Evolutionary conservation across 2,888 invertebrate species (phyloP).

Genomic region (Chrysolina oricalcia): DNA sequence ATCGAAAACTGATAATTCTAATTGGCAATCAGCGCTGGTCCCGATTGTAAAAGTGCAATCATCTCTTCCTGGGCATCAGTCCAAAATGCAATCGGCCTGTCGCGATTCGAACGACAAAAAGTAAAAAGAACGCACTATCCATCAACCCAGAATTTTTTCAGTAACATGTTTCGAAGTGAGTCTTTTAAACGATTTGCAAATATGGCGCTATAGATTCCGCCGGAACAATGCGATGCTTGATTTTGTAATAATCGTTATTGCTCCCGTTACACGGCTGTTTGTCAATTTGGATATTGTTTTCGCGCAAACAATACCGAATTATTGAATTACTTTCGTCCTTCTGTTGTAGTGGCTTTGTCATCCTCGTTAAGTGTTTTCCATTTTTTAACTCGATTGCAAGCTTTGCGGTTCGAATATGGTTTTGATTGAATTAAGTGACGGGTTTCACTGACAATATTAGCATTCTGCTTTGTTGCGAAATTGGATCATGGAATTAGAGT

Average conservation of each 20-base stretch:
- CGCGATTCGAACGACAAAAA: constrained; percentile 32
- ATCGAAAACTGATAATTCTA: constrained; percentile 21
- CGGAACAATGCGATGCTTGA: constrained; percentile 50
- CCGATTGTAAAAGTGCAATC: constrained; percentile 24
- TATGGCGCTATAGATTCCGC: constrained; percentile 46
- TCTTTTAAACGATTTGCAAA: constrained; percentile 53
- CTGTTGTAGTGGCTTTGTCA: constrained; percentile 26
- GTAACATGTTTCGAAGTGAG: constrained; percentile 30
- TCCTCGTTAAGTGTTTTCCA: neutral
- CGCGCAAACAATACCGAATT: constrained; percentile 33
- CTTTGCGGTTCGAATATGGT: neutral
- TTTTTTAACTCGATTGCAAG: neutral
- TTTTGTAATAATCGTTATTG: constrained; percentile 51
- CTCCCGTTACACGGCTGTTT: constrained; percentile 46
- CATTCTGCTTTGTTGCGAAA: constrained; percentile 8
- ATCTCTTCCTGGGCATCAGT: constrained; percentile 31
- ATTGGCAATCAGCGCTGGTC: constrained; percentile 32
- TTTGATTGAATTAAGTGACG: constrained; percentile 6
- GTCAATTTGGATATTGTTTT: constrained; percentile 42
- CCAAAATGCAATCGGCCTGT: constrained; percentile 30
- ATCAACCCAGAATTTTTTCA: constrained; percentile 27
- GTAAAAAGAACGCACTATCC: constrained; percentile 28
- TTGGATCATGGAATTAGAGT: constrained; percentile 1
- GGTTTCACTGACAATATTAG: constrained; percentile 11
- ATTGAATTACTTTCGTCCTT: constrained; percentile 40